Percentiles rank a stretch among this genome's conserved stretches.
These are phyloP conservation scores for Phaethornis superciliosus DNA, from an alignment of 2,113 vertebrate genomes.

Conservation along the genomic window DNA sequence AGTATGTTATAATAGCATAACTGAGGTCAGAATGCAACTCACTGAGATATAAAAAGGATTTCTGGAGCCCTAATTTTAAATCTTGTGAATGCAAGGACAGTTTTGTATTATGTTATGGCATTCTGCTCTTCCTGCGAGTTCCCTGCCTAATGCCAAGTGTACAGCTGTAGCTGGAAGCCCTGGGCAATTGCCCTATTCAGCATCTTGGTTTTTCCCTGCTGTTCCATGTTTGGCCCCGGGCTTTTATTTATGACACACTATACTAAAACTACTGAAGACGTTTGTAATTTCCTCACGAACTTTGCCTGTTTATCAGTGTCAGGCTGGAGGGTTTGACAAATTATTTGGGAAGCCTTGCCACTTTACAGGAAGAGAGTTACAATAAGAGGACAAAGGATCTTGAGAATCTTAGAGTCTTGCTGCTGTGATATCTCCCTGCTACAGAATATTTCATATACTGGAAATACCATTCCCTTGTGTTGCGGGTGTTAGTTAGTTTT, in stretches of 20 bases:
- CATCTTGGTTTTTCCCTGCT: background rate
- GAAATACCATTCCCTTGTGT: background rate
- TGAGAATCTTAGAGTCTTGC: background rate
- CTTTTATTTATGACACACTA: background rate
- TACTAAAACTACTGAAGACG: background rate
- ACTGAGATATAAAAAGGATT: background rate
- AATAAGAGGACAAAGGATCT: background rate
- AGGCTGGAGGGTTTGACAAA: constrained; percentile 6
- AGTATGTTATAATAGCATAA: background rate
- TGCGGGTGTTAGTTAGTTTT: background rate
- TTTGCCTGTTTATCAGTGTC: background rate
- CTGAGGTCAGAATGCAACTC: background rate
- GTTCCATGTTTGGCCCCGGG: background rate
- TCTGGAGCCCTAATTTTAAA: background rate
- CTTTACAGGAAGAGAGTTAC: background rate
- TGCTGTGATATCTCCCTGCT: background rate
- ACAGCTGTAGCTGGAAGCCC: background rate
- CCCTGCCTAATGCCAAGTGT: background rate
- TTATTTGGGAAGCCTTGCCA: background rate
- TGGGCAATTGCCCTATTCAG: background rate
- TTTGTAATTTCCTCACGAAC: background rate
- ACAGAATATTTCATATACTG: background rate
- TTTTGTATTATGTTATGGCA: background rate
- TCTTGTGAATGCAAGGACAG: background rate
- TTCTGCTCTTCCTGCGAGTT: background rate